Base-by-base conservation (phyloP, 2,888 invertebrate genomes). In the Lagria hirta region DNA sequence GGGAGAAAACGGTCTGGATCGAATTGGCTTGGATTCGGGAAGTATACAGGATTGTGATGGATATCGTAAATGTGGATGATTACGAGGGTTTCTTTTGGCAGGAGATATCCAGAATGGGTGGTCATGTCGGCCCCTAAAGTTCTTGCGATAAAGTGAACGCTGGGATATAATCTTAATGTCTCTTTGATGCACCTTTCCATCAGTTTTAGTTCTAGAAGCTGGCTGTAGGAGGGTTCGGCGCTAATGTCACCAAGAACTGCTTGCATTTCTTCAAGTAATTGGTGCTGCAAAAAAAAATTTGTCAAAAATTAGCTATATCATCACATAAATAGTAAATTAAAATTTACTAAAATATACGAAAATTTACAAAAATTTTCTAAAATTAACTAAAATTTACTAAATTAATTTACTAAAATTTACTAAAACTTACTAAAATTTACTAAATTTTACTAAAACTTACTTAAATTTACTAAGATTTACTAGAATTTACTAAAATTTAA, bases 1-100 rank as follows among this genome's bases (percentile, higher is more conserved):
- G 80, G 77, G 24, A 81, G 61, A 66, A 88, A 88, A 48, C 87
- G 70, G 33, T 86, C 84, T 0, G 86, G 85, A 58, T 83, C 79
- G 61, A 83, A 86, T 45, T 71, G 74, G 29, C 76, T 66, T 0
- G 88, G 84, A 49, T 86, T 73, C n/a, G n/a, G n/a, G n/a, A n/a
- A n/a, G n/a, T n/a, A n/a, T n/a, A n/a, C n/a, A 0, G 79, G 76
- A 60, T 82, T 75, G 2, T 80, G 75, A 65, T 87, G 86, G 5
- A 83, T 56, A 55, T 82, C 80, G 55, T 69, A 80, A 11, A 82
- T 78, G 28, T 77, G 75, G 10, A 84, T 68, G 49, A 76, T 77
- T 1, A 79, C 71, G n/a, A 71, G 64, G 0, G 75, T 68, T 2
- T 73, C 74, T 14, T 69, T 66, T 0, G 83, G 82, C 27, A 84